Percentiles rank a stretch among this genome's conserved stretches.
Evolutionary conservation across 2,797 vertebrate species (phyloP).

Genomic region (Hydrophis major): DNA sequence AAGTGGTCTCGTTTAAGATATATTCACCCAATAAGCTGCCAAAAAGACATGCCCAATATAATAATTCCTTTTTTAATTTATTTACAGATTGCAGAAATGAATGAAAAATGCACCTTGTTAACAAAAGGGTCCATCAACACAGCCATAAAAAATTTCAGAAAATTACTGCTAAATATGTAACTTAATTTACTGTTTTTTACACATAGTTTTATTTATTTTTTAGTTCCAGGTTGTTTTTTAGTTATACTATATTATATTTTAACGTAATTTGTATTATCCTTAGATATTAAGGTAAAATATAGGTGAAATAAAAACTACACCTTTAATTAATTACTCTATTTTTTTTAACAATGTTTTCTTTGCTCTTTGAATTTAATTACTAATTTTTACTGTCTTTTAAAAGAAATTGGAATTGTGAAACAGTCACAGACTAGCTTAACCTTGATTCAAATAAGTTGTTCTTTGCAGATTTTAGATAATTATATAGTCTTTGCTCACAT

Average conservation of each 20-base stretch:
- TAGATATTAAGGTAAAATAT: background rate
- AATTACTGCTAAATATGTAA: background rate
- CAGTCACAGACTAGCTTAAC: background rate
- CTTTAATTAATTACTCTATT: background rate
- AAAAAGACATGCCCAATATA: background rate
- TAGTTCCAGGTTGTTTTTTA: background rate
- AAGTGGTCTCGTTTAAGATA: background rate
- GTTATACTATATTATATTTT: background rate
- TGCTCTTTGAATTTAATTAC: background rate
- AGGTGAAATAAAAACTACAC: background rate
- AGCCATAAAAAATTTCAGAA: background rate
- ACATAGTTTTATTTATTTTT: background rate
- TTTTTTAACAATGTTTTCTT: background rate
- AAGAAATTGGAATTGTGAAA: background rate
- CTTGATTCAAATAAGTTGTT: slow-evolving; percentile 5
- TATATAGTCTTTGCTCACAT: background rate
- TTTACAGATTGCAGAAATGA: background rate
- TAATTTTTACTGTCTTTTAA: background rate
- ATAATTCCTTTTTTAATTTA: background rate
- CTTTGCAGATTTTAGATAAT: background rate
- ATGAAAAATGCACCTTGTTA: background rate
- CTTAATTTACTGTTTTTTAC: background rate
- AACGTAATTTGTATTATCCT: background rate
- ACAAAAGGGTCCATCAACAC: background rate
- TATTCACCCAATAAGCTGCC: background rate